A percentile compares a stretch with the other conserved stretches of the same genome.
These are phyloP conservation scores for Villa cingulata DNA, from an alignment of 2,888 invertebrate genomes.

Conservation along the genomic window DNA sequence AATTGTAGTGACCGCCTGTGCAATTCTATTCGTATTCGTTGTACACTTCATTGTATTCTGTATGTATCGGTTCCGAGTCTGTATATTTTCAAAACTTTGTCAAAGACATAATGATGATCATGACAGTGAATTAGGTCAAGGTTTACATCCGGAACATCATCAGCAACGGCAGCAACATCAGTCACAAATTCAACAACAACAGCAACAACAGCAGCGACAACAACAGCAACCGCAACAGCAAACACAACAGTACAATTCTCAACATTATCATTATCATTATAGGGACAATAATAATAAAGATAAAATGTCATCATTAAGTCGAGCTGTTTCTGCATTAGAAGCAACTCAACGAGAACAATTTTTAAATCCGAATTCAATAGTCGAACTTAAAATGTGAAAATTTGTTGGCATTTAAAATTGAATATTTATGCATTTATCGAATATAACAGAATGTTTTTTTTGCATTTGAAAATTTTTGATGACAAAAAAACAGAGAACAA, in stretches of 20 bases:
- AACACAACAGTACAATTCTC: conserved; percentile 2
- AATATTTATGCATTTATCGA: no score
- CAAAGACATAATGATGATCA: conserved; percentile 27
- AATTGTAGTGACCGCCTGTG: conserved; percentile 42
- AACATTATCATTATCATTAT: conserved; percentile 13
- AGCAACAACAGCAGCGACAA: conserved; percentile 12
- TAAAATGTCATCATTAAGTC: conserved; percentile 27
- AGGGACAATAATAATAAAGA: conserved; percentile 21
- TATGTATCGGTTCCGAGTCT: conserved; percentile 39
- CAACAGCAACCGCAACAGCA: conserved; percentile 12
- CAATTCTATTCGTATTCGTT: conserved; percentile 44
- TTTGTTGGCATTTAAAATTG: no score
- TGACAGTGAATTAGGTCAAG: conserved; percentile 33
- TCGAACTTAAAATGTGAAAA: conserved; percentile 36
- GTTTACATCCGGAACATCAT: conserved; percentile 23
- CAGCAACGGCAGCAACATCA: conserved; percentile 15
- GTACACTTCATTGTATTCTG: conserved; percentile 46
- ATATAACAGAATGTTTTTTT: no score
- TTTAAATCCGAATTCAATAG: conserved; percentile 35
- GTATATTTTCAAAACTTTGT: conserved; percentile 35
- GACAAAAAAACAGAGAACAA: no score
- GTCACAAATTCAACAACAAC: conserved; percentile 8
- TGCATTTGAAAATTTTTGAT: no score
- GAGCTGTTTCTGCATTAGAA: conserved; percentile 33
- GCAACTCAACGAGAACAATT: conserved; percentile 35